A percentile compares a stretch with the other conserved stretches of the same genome.
Evolutionary conservation across 2,888 invertebrate genomes (phyloP).

Genomic region (Apodemia hepburni): DNA sequence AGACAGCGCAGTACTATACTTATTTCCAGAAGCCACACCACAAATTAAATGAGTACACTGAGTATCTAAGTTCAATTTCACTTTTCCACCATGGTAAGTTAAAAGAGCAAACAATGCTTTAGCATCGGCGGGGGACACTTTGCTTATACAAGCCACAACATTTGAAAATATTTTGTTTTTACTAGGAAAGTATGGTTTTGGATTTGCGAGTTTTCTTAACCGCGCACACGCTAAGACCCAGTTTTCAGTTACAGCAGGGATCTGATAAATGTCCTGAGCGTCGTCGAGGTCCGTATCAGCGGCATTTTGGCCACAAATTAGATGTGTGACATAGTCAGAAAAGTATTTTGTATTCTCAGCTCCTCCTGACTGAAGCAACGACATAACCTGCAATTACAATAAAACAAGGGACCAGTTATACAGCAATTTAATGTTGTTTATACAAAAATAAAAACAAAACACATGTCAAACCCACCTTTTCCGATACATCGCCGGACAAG

Average conservation of each 20-base stretch:
- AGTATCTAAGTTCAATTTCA: slow-evolving; percentile 85
- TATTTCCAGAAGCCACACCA: slow-evolving; percentile 85
- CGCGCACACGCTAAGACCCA: slow-evolving; percentile 89
- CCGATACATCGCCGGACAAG: slow-evolving; percentile 88
- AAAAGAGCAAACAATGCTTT: slow-evolving; percentile 91
- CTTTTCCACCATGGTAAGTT: slow-evolving; percentile 92
- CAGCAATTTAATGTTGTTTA: slow-evolving; percentile 41
- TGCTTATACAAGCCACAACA: slow-evolving; percentile 87
- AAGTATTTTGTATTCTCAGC: slow-evolving; percentile 94
- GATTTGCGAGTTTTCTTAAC: slow-evolving; percentile 81
- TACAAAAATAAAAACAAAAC: slow-evolving; percentile 51
- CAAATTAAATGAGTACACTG: slow-evolving; percentile 92
- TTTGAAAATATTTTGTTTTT: slow-evolving; percentile 86
- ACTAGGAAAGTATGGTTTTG: slow-evolving; percentile 87
- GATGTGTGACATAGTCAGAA: slow-evolving; percentile 95
- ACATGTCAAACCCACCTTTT: slow-evolving; percentile 80
- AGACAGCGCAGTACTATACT: slow-evolving; percentile 89
- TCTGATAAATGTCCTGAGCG: slow-evolving; percentile 95
- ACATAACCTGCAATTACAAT: slow-evolving; percentile 83
- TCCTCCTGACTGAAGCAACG: slow-evolving; percentile 90
- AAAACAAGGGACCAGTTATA: slow-evolving; percentile 43
- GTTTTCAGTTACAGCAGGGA: slow-evolving; percentile 92
- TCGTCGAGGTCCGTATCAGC: slow-evolving; percentile 93
- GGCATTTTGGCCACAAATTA: slow-evolving; percentile 92
- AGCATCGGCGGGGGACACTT: slow-evolving; percentile 86